Evolutionary conservation across 2,888 invertebrate species (phyloP), one percentile per base, ranked within the genome.

Genomic region (Drosophila fungiperda): DNA sequence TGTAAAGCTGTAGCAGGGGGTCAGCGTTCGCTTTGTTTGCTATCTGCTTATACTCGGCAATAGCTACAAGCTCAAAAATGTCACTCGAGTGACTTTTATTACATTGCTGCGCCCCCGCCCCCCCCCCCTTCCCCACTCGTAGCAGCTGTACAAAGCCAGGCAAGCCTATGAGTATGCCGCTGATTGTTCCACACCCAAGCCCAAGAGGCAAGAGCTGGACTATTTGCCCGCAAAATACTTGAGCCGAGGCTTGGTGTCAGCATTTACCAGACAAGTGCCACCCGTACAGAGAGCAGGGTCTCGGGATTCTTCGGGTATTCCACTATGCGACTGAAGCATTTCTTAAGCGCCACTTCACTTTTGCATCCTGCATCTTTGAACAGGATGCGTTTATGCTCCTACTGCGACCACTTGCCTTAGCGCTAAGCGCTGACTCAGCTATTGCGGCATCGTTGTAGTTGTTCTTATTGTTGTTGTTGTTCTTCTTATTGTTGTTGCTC

Each of bases 71-170:
- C 89, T 90, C 80, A 75, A 89, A 87, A 90, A 86, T 90, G 89
- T 89, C 89, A 87, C 89, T 89, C 84, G 76, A 90, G 87, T 89
- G 90, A 87, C 90, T 90, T 87, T 90, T 87, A 87, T 87, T 90
- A 78, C 80, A 49, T 74, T 81, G 68, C 66, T 81, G 68, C 66
- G 58, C 45, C 58, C 32, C 45, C 35, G 36, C 50, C 35, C 17
- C 50, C 11, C 35, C 17, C 59, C 57, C 17, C 59, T 52, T n/a
- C 20, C n/a, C 29, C 29, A 5, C 6, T 29, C 6, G 6, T 6
- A 29, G 6, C 29, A 29, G 29, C 29, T 29, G 29, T 26, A 32
- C 32, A 36, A 40, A 45, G 29, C 29, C 29, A 45, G 23, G 26
- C 45, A 20, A 45, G 54, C 48, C 53, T 33, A 23, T 62, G 57